These are phyloP conservation scores for Clarias gariepinus DNA, from an alignment of 2,113 vertebrate genomes.

Conservation along the genomic window DNA sequence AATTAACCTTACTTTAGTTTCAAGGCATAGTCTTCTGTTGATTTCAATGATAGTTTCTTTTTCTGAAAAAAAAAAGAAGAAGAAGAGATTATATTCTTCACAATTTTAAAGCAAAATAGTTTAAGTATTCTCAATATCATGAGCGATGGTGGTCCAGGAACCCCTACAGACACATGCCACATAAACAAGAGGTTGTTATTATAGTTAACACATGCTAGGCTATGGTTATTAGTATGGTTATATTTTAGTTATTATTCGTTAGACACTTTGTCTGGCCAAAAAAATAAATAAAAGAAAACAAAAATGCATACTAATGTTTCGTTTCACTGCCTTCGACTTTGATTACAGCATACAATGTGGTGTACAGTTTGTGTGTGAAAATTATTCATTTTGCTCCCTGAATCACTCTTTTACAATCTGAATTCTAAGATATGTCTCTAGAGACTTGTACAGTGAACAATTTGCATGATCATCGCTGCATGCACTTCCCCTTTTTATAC, in stretches of 20 bases:
- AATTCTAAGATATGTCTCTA: too few species aligned
- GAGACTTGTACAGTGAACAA: too few species aligned
- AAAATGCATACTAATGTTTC: too few species aligned
- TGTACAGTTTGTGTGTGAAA: too few species aligned
- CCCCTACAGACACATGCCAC: not conserved
- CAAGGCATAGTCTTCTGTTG: slow-evolving; percentile 62
- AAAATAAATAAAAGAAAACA: too few species aligned
- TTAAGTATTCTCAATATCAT: not conserved
- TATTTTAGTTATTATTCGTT: not conserved
- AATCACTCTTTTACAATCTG: too few species aligned
- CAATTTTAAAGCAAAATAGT: not conserved
- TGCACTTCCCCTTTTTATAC: too few species aligned
- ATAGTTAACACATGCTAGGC: not conserved
- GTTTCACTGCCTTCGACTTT: too few species aligned
- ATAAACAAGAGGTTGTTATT: not conserved
- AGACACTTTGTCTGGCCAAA: too few species aligned
- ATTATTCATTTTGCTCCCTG: too few species aligned
- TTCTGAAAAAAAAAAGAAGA: slow-evolving; percentile 55
- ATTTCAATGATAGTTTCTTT: slow-evolving; percentile 58
- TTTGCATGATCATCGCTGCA: too few species aligned
- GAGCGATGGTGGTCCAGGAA: not conserved
- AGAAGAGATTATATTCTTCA: not conserved
- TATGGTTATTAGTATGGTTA: not conserved
- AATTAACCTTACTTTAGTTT: slow-evolving; percentile 66
- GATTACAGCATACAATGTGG: too few species aligned